phyloP scores from a whole-genome alignment of 2,888 invertebrate species.

The Ophonus ardosiacus region DNA sequence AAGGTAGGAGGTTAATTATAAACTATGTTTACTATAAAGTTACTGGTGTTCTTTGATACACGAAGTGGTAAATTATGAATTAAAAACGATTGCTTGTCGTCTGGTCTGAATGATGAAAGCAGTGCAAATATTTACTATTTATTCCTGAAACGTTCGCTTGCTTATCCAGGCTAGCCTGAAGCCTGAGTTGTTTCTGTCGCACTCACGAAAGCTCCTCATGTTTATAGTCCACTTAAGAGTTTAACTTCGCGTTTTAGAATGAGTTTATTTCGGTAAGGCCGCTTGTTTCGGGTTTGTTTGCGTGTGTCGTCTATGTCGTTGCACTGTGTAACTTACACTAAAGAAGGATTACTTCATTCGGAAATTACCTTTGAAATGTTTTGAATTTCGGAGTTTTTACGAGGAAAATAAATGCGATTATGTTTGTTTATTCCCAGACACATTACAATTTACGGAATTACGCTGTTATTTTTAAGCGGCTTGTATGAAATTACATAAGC shows the following conservation, averaged over 20 bases:
- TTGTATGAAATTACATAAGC: background rate
- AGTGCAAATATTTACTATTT: background rate
- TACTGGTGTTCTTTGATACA: background rate
- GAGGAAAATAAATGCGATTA: slow-evolving; percentile 21
- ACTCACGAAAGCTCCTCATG: slow-evolving; percentile 42
- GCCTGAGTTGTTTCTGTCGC: background rate
- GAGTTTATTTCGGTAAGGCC: slow-evolving; percentile 58
- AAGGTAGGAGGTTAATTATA: background rate
- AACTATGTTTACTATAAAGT: background rate
- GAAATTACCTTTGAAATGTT: slow-evolving; percentile 39
- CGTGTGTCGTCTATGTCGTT: slow-evolving; percentile 29
- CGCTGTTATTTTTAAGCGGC: background rate
- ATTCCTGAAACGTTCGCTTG: background rate
- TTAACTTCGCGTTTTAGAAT: slow-evolving; percentile 58
- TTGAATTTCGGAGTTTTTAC: background rate
- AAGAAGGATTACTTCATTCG: slow-evolving; percentile 18
- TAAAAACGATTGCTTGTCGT: background rate
- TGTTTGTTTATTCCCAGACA: background rate
- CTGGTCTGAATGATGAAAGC: background rate
- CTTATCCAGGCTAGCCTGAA: background rate
- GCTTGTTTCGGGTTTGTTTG: slow-evolving; percentile 44
- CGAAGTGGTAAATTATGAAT: background rate
- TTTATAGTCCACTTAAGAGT: slow-evolving; percentile 62
- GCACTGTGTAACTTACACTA: slow-evolving; percentile 32
- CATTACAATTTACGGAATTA: background rate